These are phyloP conservation scores for Anniella stebbinsi DNA, from an alignment of 2,797 vertebrate genomes.

Conservation along the genomic window DNA sequence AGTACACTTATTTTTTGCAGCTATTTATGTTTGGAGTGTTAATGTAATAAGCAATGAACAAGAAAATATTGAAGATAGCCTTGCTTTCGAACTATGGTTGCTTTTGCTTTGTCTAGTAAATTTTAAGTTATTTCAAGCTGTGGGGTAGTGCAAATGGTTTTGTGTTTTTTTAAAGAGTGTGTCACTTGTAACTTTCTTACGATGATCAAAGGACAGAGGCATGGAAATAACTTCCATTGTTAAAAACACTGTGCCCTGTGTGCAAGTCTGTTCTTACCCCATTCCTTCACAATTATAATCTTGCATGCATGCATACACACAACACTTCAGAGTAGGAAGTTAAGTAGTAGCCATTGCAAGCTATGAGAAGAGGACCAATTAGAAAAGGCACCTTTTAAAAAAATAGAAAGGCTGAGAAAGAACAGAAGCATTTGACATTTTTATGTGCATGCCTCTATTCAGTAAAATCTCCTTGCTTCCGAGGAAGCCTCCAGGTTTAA, in stretches of 20 bases:
- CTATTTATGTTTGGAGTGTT: neutral
- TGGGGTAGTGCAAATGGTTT: neutral
- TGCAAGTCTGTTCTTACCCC: neutral
- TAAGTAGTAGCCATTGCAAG: neutral
- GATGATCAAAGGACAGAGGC: neutral
- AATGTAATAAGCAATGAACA: neutral
- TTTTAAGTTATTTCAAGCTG: neutral
- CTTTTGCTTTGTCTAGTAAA: neutral
- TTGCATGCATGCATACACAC: neutral
- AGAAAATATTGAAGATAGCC: neutral
- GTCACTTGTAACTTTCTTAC: neutral
- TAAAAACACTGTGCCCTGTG: neutral
- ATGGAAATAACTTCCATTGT: neutral
- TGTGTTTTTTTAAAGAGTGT: neutral
- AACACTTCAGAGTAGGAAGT: neutral
- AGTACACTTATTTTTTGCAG: neutral
- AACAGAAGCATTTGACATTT: neutral
- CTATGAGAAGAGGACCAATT: neutral
- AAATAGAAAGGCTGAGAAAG: neutral
- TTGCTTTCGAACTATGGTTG: neutral
- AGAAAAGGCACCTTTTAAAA: neutral
- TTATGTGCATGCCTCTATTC: neutral
- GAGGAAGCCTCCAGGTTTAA: neutral
- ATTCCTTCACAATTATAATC: neutral
- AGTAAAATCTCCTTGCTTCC: neutral